Evolutionary conservation across 2,888 invertebrate species (phyloP).

Genomic region (Apotomis capreana): DNA sequence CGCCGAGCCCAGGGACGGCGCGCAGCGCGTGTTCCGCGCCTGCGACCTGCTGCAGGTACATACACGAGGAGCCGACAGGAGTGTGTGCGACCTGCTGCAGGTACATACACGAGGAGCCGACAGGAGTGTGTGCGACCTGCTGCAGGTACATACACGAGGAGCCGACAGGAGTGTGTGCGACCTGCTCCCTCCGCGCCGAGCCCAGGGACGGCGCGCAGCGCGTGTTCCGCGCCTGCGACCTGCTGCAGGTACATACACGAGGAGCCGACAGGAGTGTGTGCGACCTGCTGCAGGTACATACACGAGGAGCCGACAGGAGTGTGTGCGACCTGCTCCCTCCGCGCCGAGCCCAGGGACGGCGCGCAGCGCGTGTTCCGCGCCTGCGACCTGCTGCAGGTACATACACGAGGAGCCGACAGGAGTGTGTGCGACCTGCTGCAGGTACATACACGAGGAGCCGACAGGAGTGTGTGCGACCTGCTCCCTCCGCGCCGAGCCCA

Average conservation of each 20-base stretch:
- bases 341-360: conserved; percentile 84
- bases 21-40: conserved; percentile 93
- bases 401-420: no score
- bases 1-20: conserved; percentile 82
- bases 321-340: conserved; percentile 91
- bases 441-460: conserved; percentile 62
- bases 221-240: conserved; percentile 95
- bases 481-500: conserved; percentile 90
- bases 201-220: conserved; percentile 81
- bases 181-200: conserved; percentile 91
- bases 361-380: conserved; percentile 92
- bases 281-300: conserved; percentile 87
- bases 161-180: conserved; percentile 81
- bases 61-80: no score
- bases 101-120: no score
- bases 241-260: conserved; percentile 85
- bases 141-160: conserved; percentile 81
- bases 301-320: conserved; percentile 64
- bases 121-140: conserved; percentile 93
- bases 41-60: conserved; percentile 89
- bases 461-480: conserved; percentile 85
- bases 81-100: conserved; percentile 92
- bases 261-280: no score
- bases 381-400: conserved; percentile 89
- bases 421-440: conserved; percentile 92